These are phyloP conservation scores for Cataglyphis cursor DNA, from an alignment of 2,888 invertebrate genomes.

Conservation along the genomic window DNA sequence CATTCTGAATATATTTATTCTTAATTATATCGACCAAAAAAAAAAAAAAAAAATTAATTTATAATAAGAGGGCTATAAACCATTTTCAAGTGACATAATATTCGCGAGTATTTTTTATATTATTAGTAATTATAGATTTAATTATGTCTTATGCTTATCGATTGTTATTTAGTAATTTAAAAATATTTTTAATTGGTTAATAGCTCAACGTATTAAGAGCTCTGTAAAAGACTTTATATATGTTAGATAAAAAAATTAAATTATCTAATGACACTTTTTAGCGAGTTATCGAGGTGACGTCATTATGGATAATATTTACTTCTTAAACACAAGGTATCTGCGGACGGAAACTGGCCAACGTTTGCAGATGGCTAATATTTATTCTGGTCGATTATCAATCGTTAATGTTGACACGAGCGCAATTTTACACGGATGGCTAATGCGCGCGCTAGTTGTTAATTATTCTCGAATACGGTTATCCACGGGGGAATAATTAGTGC, in stretches of 20 bases:
- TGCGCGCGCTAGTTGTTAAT: slow-evolving; percentile 40
- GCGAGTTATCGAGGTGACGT: background rate
- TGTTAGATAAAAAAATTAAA: background rate
- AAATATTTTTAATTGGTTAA: background rate
- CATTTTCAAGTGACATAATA: background rate
- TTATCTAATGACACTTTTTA: slow-evolving; percentile 1
- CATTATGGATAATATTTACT: slow-evolving; percentile 16
- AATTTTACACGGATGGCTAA: slow-evolving; percentile 39
- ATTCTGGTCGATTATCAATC: slow-evolving; percentile 33
- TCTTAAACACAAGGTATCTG: slow-evolving; percentile 15
- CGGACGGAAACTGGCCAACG: background rate
- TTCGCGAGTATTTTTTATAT: background rate
- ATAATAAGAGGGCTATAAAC: slow-evolving; percentile 33
- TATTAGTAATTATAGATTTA: slow-evolving; percentile 24
- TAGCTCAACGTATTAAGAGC: background rate
- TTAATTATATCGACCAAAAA: slow-evolving; percentile 52
- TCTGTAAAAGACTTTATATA: background rate
- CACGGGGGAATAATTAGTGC: slow-evolving; percentile 36
- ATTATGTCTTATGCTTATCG: background rate
- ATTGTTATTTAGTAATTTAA: background rate
- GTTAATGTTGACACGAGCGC: slow-evolving; percentile 26
- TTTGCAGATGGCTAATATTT: slow-evolving; percentile 33
- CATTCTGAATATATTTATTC: slow-evolving; percentile 37
- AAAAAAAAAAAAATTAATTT: slow-evolving; percentile 65
- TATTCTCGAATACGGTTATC: slow-evolving; percentile 65